Base-by-base conservation (phyloP, 2,888 invertebrate genomes). In the Leptodirus hochenwartii region DNA sequence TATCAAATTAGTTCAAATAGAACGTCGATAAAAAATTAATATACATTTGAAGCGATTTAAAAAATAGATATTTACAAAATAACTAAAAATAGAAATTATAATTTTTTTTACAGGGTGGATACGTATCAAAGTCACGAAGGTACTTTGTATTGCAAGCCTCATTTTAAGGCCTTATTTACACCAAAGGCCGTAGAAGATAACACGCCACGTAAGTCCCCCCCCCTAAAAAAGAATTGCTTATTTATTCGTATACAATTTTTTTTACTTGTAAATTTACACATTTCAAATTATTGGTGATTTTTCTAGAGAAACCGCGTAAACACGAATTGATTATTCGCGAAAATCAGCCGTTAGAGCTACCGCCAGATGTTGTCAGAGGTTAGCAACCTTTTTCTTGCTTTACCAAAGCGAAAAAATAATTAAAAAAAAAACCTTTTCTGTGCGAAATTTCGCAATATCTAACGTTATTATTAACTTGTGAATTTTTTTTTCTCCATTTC, bases 361-460 rank as follows among this genome's bases (percentile, higher is more conserved):
- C 88, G 38, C 84, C 87, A 45, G 88, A 84, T 60, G 90, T 93
- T 48, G 78, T 84, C 43, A 72, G 90, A 74, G 81, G 85, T 87
- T 25, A 34, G 38, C 20, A 9, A 24, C 6, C 11, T 64, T 45
- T 35, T 9, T n/a, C n/a, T n/a, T n/a, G n/a, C n/a, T n/a, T n/a
- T n/a, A n/a, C n/a, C n/a, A n/a, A n/a, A n/a, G n/a, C n/a, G n/a
- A n/a, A n/a, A n/a, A n/a, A n/a, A n/a, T n/a, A n/a, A n/a, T n/a
- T n/a, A n/a, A n/a, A n/a, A n/a, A n/a, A n/a, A n/a, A n/a, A n/a
- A n/a, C n/a, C n/a, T n/a, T n/a, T n/a, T n/a, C n/a, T n/a, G n/a
- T n/a, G n/a, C n/a, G n/a, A n/a, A n/a, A n/a, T n/a, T n/a, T n/a
- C n/a, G n/a, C n/a, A n/a, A n/a, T n/a, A n/a, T 20, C 20, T 20